phyloP scores from a whole-genome alignment of 1,140 invertebrate genomes.

The Phenacoccus solenopsis region DNA sequence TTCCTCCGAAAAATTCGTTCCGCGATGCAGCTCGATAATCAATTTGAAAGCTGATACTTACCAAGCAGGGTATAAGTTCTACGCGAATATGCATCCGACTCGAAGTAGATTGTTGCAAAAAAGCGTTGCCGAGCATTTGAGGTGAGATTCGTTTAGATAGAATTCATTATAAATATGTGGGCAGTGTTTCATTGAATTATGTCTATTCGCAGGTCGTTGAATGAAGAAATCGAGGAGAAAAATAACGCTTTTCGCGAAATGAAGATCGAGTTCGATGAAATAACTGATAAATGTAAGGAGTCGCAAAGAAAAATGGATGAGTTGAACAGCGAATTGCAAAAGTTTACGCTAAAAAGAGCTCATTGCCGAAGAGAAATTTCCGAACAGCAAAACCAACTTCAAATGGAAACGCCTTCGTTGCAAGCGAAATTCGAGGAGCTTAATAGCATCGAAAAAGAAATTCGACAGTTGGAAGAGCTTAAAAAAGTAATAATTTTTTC shows the following conservation, averaged over 20 bases:
- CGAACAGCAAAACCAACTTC: neutral
- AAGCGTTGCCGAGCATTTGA: neutral
- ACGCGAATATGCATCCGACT: slow-evolving; percentile 24
- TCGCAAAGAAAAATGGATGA: no score
- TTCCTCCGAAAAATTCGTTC: slow-evolving; percentile 44
- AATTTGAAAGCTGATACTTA: slow-evolving; percentile 46
- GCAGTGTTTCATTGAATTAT: neutral
- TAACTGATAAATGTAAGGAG: no score
- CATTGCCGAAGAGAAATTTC: neutral
- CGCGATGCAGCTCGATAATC: slow-evolving; percentile 48
- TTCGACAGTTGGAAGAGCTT: neutral
- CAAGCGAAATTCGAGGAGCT: neutral
- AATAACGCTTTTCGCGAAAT: neutral
- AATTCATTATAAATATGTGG: neutral
- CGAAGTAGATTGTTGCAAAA: neutral
- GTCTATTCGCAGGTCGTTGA: neutral
- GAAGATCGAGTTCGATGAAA: no score
- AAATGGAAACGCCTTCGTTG: neutral
- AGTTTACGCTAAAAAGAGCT: no score
- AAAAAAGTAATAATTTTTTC: neutral
- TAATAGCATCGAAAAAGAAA: neutral
- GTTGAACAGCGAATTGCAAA: no score
- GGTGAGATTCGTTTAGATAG: neutral
- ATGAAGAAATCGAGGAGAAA: neutral
- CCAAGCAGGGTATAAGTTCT: slow-evolving; percentile 51